Evolutionary conservation across 2,797 vertebrate species (phyloP).

Genomic region (Taeniopygia guttata): DNA sequence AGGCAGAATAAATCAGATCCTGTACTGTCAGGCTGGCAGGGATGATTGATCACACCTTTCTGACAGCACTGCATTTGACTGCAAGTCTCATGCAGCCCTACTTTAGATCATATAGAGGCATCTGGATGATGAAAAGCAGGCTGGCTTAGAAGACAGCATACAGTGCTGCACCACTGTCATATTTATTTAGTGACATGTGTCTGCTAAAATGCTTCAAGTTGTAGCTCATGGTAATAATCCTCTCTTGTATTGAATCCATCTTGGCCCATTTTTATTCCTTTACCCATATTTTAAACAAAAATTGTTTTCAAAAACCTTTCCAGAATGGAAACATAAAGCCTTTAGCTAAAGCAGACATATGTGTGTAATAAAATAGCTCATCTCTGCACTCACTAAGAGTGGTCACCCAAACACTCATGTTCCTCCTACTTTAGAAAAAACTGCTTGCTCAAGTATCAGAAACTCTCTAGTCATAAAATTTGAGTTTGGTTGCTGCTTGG

Average conservation of each 20-base stretch:
- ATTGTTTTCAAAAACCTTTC: neutral
- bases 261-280: conserved; percentile 27
- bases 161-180: neutral
- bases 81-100: neutral
- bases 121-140: conserved; percentile 18
- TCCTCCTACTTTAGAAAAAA: neutral
- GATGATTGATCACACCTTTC: conserved; percentile 38
- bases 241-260: neutral
- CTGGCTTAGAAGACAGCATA: neutral
- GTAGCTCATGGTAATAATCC: conserved; percentile 36
- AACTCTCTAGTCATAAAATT: neutral
- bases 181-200: neutral
- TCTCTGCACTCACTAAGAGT: neutral
- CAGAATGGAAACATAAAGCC: neutral
- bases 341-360: conserved; percentile 31
- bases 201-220: neutral
- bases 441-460: neutral
- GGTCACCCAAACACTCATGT: neutral
- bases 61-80: conserved; percentile 26
- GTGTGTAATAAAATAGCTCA: neutral
- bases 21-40: neutral
- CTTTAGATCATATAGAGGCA: neutral
- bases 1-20: conserved; percentile 21
- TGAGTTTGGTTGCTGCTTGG: neutral
- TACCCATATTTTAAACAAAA: conserved; percentile 23